phyloP scores from a whole-genome alignment of 1,140 invertebrate genomes.

The Eulimnadia texana region DNA sequence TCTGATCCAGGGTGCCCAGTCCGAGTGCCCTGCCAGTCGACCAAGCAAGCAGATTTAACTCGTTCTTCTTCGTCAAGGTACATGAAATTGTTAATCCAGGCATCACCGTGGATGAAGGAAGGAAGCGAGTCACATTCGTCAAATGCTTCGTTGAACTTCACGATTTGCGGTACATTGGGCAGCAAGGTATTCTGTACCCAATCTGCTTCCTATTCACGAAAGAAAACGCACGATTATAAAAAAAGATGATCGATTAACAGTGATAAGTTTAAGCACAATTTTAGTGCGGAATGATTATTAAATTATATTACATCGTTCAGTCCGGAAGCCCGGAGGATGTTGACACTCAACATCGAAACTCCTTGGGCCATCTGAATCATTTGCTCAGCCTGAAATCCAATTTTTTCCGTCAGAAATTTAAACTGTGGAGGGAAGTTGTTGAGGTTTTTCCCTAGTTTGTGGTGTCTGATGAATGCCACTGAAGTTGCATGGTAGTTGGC shows the following conservation, averaged over 20 bases:
- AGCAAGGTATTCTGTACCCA: not conserved
- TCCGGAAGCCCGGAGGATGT: not conserved
- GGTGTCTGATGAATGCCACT: not conserved
- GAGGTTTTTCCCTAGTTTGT: not conserved
- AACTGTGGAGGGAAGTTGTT: not conserved
- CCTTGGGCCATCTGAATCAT: not conserved
- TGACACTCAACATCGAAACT: not conserved
- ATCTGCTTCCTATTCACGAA: not conserved
- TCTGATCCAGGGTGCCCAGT: conserved; percentile 3
- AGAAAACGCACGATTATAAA: no score
- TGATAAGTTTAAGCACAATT: no score
- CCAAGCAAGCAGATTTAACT: not conserved
- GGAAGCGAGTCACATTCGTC: conserved; percentile 1
- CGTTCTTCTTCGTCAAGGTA: conserved; percentile 6
- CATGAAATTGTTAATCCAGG: conserved; percentile 17
- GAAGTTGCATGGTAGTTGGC: conserved; percentile 12
- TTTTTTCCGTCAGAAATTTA: not conserved
- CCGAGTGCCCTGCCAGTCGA: conserved; percentile 7
- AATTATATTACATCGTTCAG: not conserved
- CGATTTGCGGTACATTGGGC: not conserved
- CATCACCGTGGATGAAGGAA: conserved; percentile 14
- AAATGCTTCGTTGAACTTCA: not conserved
- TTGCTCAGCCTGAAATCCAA: not conserved
- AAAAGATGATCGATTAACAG: no score
- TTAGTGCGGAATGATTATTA: no score